Base-by-base conservation (phyloP, 2,797 vertebrate species). In the Lateolabrax maculatus region DNA sequence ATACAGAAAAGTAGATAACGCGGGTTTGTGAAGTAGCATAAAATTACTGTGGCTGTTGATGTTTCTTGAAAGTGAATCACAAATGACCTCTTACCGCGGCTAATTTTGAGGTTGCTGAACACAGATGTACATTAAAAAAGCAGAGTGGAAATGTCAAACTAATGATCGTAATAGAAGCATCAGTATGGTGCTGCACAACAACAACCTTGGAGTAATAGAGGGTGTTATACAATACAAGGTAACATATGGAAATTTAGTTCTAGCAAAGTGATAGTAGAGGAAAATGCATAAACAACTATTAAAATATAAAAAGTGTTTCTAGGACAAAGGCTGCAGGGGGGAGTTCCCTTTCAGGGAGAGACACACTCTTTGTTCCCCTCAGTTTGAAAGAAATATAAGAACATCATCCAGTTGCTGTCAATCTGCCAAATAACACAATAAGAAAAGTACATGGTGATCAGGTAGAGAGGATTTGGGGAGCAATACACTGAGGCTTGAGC, bases 61-160 rank as follows among this genome's bases (percentile, higher is more conserved):
- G 76, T 71, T 69, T 84, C 57, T 76, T 74, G 34, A 83, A 83
- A 84, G 29, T 63, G 51, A 84, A 78, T 83, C 55, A 55, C 46
- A 81, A 82, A 87, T 85, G 61, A 80, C 44, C 55, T 63, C 51
- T 72, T 43, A 68, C 21, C 61, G 67, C 64, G 75, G 77, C 27
- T 75, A 71, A 84, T 81, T 66, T 52, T 57, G 48, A 72, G 71
- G 57, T 43, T 61, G 21, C 31, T 52, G 46, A 57, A 55, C 34
- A 25, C 31, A 60, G 53, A 80, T 41, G 51, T 41, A 49, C 63
- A 71, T 58, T 51, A 11, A 68, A 66, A 68, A 67, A 70, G 27
- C 43, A 60, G 31, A 43, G 36, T 43, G 31, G 25, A 75, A 71
- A 78, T 65, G 72, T 79, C 51, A 71, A 68, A 71, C 37, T 66